Percentiles rank a stretch among this genome's conserved stretches.
Evolutionary conservation across 1,140 invertebrate genomes (phyloP).

Genomic region (Neomicropteryx cornuta): DNA sequence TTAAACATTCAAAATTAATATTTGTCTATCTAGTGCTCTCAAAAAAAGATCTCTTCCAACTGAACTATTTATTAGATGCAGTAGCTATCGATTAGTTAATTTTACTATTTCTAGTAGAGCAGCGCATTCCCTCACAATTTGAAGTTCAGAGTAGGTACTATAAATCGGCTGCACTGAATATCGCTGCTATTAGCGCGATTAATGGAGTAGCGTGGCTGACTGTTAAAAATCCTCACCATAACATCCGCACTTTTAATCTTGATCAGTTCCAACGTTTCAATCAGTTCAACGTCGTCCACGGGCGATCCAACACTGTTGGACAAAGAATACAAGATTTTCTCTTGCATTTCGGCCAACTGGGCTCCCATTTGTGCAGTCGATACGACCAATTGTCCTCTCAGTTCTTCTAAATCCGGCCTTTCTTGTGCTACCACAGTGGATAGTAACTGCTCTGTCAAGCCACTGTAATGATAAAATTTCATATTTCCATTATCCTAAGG

Average conservation of each 20-base stretch:
- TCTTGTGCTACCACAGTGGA: constrained; percentile 85
- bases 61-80: too few species aligned
- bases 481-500: too few species aligned
- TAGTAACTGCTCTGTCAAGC: constrained; percentile 82
- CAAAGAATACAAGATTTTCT: constrained; percentile 76
- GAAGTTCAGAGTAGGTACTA: too few species aligned
- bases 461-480: constrained; percentile 35
- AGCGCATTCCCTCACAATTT: too few species aligned
- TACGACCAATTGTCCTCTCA: constrained; percentile 73
- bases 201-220: too few species aligned
- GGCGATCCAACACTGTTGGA: constrained; percentile 75
- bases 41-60: too few species aligned
- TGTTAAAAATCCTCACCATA: constrained; percentile 36
- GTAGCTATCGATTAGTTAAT: too few species aligned
- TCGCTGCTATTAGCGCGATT: too few species aligned
- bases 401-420: constrained; percentile 76
- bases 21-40: too few species aligned
- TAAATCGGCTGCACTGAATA: too few species aligned
- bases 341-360: constrained; percentile 74
- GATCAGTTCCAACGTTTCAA: constrained; percentile 74
- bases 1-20: too few species aligned
- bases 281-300: constrained; percentile 81
- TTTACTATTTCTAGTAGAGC: too few species aligned
- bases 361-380: constrained; percentile 73
- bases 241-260: constrained; percentile 76